These are phyloP conservation scores for Alosa alosa DNA, from an alignment of 2,113 vertebrate genomes.

Conservation along the genomic window DNA sequence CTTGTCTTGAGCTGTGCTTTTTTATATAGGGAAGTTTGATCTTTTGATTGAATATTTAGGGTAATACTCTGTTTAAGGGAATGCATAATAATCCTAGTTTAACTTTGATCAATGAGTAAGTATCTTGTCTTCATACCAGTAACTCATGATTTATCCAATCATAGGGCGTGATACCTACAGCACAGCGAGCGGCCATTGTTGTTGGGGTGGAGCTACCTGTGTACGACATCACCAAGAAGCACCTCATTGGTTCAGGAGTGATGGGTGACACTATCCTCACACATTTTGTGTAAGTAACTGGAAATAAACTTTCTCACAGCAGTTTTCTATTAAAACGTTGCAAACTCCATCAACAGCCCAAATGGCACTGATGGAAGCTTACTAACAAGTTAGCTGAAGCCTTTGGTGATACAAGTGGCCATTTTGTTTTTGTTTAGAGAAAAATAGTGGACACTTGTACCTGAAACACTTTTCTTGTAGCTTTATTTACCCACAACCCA, in stretches of 20 bases:
- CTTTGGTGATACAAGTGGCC: too few species aligned
- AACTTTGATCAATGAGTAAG: background rate
- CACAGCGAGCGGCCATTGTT: slow-evolving; percentile 78
- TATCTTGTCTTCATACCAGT: background rate
- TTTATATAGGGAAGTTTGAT: background rate
- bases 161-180: slow-evolving; percentile 78
- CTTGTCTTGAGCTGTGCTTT: background rate
- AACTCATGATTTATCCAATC: background rate
- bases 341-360: too few species aligned
- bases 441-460: background rate
- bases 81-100: background rate
- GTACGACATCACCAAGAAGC: slow-evolving; percentile 81
- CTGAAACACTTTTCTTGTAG: background rate
- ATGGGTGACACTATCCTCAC: slow-evolving; percentile 77
- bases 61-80: background rate
- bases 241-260: slow-evolving; percentile 70
- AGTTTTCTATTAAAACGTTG: too few species aligned
- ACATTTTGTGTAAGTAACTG: slow-evolving; percentile 71
- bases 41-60: background rate
- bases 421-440: background rate
- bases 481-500: background rate
- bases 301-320: background rate
- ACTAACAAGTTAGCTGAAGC: too few species aligned
- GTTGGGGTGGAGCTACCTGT: slow-evolving; percentile 80
- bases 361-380: too few species aligned